Base-by-base conservation (phyloP, 2,888 invertebrate genomes). In the Tupiocoris notatus region DNA sequence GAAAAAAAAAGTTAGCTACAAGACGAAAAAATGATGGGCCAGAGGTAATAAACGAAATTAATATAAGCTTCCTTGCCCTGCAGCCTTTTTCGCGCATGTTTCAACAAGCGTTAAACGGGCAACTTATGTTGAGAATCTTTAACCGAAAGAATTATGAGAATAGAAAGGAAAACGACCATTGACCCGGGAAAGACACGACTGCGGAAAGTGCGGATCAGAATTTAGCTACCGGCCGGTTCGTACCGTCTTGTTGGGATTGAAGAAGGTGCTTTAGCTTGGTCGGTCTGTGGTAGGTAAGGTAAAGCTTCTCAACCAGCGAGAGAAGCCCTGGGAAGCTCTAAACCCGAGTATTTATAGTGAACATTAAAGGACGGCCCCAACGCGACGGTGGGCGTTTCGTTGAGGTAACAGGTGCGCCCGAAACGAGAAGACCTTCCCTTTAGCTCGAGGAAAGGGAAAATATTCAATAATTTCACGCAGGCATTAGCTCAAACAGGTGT, bases 301-400 rank as follows among this genome's bases (percentile, higher is more conserved):
- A 39, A 39, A 39, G 39, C 39, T 39, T 39, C 39, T n/a, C 39
- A 39, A 39, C 39, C 39, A 39, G 39, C 3, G 39, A 39, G 39
- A 39, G 39, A 39, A 39, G 39, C 39, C 12, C 39, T 39, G 3
- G 39, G 39, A 39, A 39, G 39, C 39, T 39, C 39, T 39, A 39
- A 68, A 58, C 21, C 2, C 2, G 58, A 57, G 58, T 68, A 68
- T 68, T 68, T 68, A 58, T 21, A 68, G 22, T 58, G 68, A 3
- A 68, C 57, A 68, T 57, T 66, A 39, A 20, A 1, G 18, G 54
- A n/a, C 9, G 39, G 39, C 39, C 39, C 39, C 39, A 12, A 39
- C 39, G 39, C 39, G 39, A 39, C 39, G 39, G 39, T 39, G 6
- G 39, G 12, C 39, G 6, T 12, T 7, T 3, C 39, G 39, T 39